Conservation (phyloP, 1,140 invertebrate genomes). For the Coenobita brevimanus region DNA sequence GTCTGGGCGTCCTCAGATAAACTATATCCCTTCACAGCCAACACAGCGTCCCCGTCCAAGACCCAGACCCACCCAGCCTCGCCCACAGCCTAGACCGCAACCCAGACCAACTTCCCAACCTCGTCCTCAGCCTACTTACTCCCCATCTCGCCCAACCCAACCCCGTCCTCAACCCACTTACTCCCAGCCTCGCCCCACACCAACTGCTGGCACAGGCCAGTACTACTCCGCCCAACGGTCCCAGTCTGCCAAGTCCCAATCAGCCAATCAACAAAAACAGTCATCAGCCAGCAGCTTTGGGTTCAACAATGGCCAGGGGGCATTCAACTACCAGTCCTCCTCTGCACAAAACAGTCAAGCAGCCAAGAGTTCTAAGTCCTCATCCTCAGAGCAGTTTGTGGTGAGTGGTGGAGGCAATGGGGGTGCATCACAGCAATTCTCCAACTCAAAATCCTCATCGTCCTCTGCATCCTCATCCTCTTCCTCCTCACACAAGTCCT, state of each 20-base stretch:
- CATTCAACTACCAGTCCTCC: constrained; percentile 12
- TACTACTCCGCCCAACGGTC: constrained; percentile 34
- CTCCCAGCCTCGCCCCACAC: neutral
- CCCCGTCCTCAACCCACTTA: neutral
- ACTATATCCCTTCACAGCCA: neutral
- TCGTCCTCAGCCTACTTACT: neutral
- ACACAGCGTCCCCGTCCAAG: neutral
- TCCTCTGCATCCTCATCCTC: constrained; percentile 20
- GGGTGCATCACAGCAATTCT: neutral
- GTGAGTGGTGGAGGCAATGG: constrained; percentile 1
- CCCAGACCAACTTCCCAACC: neutral
- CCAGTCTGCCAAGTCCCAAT: neutral
- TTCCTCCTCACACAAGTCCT: constrained; percentile 34
- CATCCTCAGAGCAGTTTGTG: neutral
- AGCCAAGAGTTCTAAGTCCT: neutral
- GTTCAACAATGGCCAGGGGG: constrained; percentile 16
- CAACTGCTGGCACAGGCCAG: neutral
- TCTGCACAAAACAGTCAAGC: neutral
- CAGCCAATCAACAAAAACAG: neutral
- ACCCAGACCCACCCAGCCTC: neutral
- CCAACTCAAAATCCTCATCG: constrained; percentile 17
- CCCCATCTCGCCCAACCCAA: neutral
- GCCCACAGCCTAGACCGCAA: neutral
- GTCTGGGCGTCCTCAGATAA: neutral
- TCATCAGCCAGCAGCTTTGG: constrained; percentile 21